A percentile compares a stretch with the other conserved stretches of the same genome.
These are phyloP conservation scores for Nannoperca australis DNA, from an alignment of 2,797 vertebrate genomes.

Conservation along the genomic window DNA sequence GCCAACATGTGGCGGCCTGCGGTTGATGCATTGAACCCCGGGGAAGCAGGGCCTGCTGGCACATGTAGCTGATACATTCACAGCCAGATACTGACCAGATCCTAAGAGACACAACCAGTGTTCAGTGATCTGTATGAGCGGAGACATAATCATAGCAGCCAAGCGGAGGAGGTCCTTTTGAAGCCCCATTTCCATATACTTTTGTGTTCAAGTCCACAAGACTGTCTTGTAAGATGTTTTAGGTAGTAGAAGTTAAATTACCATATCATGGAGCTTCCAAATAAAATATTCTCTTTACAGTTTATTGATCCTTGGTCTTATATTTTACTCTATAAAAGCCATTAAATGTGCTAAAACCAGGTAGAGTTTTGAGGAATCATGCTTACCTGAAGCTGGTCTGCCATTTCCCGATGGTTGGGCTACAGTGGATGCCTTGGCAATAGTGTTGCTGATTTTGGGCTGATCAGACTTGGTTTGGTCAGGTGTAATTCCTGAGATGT, in stretches of 20 bases:
- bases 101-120: slow-evolving; percentile 27
- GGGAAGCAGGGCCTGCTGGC: slow-evolving; percentile 87
- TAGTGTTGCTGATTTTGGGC: slow-evolving; percentile 20
- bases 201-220: too few species aligned
- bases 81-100: slow-evolving; percentile 5
- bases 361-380: not conserved
- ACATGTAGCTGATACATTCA: slow-evolving; percentile 70
- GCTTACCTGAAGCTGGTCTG: slow-evolving; percentile 53
- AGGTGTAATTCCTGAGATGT: not conserved
- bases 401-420: not conserved
- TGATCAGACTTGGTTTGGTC: slow-evolving; percentile 12
- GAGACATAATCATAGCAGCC: not conserved
- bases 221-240: not conserved
- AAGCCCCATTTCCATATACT: too few species aligned
- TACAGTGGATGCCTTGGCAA: slow-evolving; percentile 3
- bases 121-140: not conserved
- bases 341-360: not conserved
- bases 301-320: not conserved
- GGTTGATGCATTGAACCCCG: slow-evolving; percentile 84
- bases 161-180: not conserved
- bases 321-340: not conserved
- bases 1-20: slow-evolving; percentile 80
- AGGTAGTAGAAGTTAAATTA: not conserved
- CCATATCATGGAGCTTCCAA: not conserved
- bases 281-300: not conserved